Conservation (phyloP, 2,888 invertebrate species). For the Willowsia nigromaculata region DNA sequence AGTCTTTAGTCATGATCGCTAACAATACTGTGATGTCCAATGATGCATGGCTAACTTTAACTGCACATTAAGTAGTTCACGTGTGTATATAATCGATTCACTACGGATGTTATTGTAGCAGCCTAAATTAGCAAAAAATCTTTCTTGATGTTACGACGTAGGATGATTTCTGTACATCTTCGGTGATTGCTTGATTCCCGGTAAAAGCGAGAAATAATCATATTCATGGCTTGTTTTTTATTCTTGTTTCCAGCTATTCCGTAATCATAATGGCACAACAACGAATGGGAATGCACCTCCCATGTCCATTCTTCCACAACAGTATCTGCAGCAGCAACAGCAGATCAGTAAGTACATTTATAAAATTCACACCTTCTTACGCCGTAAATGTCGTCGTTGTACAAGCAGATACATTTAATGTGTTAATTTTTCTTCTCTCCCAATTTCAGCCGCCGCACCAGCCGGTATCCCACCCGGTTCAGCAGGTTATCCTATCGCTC, state of each 20-base stretch:
- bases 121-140: not conserved
- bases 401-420: not conserved
- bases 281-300: constrained; percentile 79
- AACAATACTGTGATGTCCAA: not conserved
- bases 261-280: constrained; percentile 87
- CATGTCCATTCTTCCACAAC: constrained; percentile 85
- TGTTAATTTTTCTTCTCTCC: not conserved
- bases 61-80: constrained; percentile 28
- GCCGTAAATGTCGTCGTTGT: not conserved
- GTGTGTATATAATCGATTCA: constrained; percentile 1
- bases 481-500: constrained; percentile 82
- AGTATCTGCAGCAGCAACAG: constrained; percentile 88
- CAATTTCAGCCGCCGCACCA: constrained; percentile 72
- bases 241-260: constrained; percentile 88
- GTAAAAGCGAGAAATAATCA: not conserved
- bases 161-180: constrained; percentile 24
- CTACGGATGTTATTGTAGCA: constrained; percentile 7
- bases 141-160: not conserved
- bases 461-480: constrained; percentile 79
- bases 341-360: constrained; percentile 82
- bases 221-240: constrained; percentile 72
- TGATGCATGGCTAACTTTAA: constrained; percentile 9
- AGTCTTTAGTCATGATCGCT: not conserved
- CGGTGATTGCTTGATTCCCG: not conserved
- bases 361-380: not conserved